phyloP scores from a whole-genome alignment of 64 coral and sea anemone genomes.

The Porites lutea region DNA sequence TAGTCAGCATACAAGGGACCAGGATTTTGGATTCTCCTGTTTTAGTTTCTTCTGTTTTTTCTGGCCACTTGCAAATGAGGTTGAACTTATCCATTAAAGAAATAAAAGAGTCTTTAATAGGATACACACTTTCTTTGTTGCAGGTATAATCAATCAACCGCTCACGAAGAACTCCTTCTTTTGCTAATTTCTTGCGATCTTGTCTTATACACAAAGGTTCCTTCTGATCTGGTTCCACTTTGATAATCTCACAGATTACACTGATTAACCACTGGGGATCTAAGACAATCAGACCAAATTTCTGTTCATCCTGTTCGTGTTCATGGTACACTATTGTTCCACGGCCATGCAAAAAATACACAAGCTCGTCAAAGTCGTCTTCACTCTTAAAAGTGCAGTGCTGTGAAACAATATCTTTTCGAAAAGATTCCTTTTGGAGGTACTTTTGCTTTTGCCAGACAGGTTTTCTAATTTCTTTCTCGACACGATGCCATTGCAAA shows the following conservation, averaged over 20 bases:
- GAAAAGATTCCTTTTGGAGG: no score
- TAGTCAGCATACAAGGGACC: not conserved
- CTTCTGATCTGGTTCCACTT: not conserved
- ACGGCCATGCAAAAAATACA: no score
- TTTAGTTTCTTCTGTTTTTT: no score
- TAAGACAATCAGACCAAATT: not conserved
- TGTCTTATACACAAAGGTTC: not conserved
- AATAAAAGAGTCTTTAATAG: not conserved
- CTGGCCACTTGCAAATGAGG: not conserved
- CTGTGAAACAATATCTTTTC: no score
- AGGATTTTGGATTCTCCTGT: not conserved
- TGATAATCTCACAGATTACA: not conserved
- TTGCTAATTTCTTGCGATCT: not conserved
- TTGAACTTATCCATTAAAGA: conserved; percentile 7
- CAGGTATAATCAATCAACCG: not conserved
- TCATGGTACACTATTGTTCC: no score
- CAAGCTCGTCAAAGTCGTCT: no score
- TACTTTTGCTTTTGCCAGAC: no score
- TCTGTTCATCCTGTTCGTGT: no score
- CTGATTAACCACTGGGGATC: conserved; percentile 10
- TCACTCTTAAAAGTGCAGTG: no score
- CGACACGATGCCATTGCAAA: no score
- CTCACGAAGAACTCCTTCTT: not conserved
- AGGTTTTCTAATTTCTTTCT: no score
- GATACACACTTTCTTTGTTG: not conserved